phyloP scores from a whole-genome alignment of 2,113 vertebrate species.

The Capreolus pygargus region DNA sequence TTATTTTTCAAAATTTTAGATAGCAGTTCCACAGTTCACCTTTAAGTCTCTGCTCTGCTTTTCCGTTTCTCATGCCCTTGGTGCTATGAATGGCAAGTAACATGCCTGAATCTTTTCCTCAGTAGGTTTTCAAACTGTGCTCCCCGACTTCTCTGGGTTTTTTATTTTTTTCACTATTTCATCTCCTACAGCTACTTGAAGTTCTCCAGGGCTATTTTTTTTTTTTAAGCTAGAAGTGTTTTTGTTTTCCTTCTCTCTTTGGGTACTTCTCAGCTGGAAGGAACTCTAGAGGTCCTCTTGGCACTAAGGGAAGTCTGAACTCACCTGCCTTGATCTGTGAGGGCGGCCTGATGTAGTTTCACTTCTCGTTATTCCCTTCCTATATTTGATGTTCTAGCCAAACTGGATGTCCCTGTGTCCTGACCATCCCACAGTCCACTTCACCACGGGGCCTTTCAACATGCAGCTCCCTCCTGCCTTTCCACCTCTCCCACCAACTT shows the following conservation, averaged over 20 bases:
- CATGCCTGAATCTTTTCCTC: background rate
- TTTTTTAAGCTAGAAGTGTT: background rate
- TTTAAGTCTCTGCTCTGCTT: background rate
- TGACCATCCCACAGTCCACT: background rate
- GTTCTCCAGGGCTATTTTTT: background rate
- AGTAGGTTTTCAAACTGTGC: background rate
- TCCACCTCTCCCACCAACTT: background rate
- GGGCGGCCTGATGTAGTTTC: background rate
- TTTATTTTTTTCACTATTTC: background rate
- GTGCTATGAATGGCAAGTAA: background rate
- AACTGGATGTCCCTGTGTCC: background rate
- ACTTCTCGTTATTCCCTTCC: background rate
- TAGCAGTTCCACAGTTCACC: background rate
- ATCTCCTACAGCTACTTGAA: background rate
- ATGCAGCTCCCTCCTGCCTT: background rate
- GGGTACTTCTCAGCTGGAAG: background rate
- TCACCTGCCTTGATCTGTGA: background rate
- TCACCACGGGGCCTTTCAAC: background rate
- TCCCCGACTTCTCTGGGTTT: background rate
- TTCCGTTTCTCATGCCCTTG: background rate
- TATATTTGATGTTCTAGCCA: background rate
- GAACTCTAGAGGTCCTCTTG: background rate
- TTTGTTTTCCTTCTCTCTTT: background rate
- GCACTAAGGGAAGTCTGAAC: background rate
- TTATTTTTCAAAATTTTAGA: background rate